A percentile compares a stretch with the other conserved stretches of the same genome.
Conservation (phyloP, 2,888 invertebrate species). For the Diadegma fenestrale region DNA sequence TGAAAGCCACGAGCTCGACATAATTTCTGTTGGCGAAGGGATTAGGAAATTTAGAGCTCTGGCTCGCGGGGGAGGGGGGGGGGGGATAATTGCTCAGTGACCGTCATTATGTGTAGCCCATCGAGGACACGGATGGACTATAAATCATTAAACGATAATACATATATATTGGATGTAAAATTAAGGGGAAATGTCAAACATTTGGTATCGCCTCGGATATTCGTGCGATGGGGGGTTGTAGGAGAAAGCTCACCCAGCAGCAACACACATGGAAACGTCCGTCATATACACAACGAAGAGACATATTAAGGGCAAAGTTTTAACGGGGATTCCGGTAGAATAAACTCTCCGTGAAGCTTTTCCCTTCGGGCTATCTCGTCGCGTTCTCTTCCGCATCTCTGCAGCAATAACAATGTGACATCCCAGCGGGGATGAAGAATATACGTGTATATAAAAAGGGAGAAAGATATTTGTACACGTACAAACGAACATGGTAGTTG, state of each 20-base stretch:
- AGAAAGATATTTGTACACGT: neutral
- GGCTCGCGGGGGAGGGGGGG: neutral
- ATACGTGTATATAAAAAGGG: too few relatives aligned
- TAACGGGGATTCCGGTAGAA: constrained; percentile 15
- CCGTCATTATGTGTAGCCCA: neutral
- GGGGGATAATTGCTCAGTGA: neutral
- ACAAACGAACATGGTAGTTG: neutral
- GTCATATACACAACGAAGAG: neutral
- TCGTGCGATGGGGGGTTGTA: neutral
- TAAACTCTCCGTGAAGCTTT: constrained; percentile 33
- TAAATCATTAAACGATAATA: constrained; percentile 5
- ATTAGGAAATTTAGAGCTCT: neutral
- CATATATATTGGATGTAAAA: neutral
- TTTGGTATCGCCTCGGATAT: constrained; percentile 35
- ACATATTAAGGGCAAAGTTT: constrained; percentile 14
- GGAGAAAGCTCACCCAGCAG: neutral
- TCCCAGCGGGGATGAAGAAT: neutral
- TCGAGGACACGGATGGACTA: neutral
- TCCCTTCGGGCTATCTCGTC: constrained; percentile 51
- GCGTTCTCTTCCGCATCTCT: constrained; percentile 45
- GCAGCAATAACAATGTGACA: constrained; percentile 59
- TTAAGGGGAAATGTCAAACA: constrained; percentile 23
- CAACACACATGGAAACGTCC: neutral
- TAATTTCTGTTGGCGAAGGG: neutral
- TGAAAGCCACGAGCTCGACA: neutral